Base-by-base conservation (phyloP, 2,888 invertebrate species). In the Cerastis rubricosa region DNA sequence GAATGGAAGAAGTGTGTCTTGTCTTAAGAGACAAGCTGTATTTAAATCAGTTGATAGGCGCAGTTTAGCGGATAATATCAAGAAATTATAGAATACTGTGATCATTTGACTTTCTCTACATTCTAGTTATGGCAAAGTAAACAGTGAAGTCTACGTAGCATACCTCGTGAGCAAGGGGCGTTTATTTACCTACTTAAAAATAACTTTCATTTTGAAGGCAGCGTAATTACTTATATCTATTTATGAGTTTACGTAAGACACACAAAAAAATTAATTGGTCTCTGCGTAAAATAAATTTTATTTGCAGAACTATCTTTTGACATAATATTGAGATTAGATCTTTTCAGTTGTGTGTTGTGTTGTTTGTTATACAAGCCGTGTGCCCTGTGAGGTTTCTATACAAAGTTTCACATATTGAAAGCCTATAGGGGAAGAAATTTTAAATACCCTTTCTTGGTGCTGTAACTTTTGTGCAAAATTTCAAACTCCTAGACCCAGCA, bases 151-250 rank as follows among this genome's bases (percentile, higher is more conserved):
- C 8, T n/a, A 43, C 49, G 14, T 49, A 14, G 29, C 7, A 64
- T 78, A 17, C 63, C 54, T 74, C 54, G 29, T 35, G 17, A 43
- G 64, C 74, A 74, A 63, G 54, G 47, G 29, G 81, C 81, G 74
- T 29, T 29, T 79, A 54, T 75, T 66, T 68, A 57, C 64, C 7
- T 35, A 71, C 35, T 71, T 71, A 12, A 59, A 66, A 61, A 40
- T 25, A 54, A 75, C 83, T 79, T 82, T 79, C 76, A 57, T 80
- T 82, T 74, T 65, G 9, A n/a, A 51, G 35, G 17, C n/a, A 51
- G n/a, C 19, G 17, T 64, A 74, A 66, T 54, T 61, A 63, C 29
- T 19, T 73, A 9, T 22, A 11, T 75, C 9, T 68, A 29, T 64
- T 57, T 82, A 69, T 14, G 59, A 76, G 51, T 61, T 80, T 80